Conservation (phyloP, 2,888 invertebrate genomes). For the Catonia carolina region DNA sequence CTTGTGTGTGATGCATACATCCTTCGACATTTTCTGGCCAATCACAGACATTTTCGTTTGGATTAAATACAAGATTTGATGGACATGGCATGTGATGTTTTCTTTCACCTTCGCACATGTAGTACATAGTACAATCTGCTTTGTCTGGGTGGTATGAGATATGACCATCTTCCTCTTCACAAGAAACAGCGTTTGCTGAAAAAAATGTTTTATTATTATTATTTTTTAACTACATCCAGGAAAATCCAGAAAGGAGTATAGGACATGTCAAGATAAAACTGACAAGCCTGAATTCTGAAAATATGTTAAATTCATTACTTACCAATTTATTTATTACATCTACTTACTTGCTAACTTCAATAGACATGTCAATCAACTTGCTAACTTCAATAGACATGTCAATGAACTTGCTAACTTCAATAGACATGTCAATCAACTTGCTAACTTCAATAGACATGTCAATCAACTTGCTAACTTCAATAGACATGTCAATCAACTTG, state of each 20-base stretch:
- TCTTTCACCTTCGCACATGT: conserved; percentile 92
- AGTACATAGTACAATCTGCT: conserved; percentile 88
- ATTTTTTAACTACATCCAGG: neutral
- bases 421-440: too few relatives aligned
- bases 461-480: too few relatives aligned
- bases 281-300: neutral
- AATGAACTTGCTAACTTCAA: too few relatives aligned
- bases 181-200: conserved; percentile 78
- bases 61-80: conserved; percentile 84
- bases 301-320: too few relatives aligned
- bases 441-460: too few relatives aligned
- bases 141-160: conserved; percentile 89
- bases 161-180: conserved; percentile 91
- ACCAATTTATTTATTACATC: too few relatives aligned
- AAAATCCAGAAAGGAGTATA: too few relatives aligned
- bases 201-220: conserved; percentile 28
- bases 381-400: too few relatives aligned
- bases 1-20: conserved; percentile 64
- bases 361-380: too few relatives aligned
- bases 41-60: conserved; percentile 89
- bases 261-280: neutral
- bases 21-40: conserved; percentile 94
- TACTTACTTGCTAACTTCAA: too few relatives aligned
- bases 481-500: too few relatives aligned
- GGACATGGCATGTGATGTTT: conserved; percentile 97